phyloP scores from a whole-genome alignment of 2,888 invertebrate species.

The Apamea epomidion region DNA sequence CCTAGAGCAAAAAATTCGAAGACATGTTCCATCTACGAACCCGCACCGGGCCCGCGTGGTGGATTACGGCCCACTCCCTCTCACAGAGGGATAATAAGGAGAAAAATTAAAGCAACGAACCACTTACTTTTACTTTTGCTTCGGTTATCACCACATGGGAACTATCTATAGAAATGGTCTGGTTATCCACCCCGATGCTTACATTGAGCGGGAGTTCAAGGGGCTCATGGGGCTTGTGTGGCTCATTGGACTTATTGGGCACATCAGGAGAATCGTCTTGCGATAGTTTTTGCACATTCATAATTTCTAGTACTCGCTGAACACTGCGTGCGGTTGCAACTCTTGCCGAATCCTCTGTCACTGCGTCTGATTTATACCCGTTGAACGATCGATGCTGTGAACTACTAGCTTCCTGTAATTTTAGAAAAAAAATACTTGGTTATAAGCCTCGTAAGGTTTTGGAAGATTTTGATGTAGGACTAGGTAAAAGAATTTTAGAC shows the following conservation, averaged over 20 bases:
- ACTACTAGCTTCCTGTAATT: slow-evolving; percentile 5
- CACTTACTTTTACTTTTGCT: neutral
- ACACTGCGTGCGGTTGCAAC: neutral
- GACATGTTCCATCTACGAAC: no score
- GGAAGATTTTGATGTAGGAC: neutral
- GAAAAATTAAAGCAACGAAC: neutral
- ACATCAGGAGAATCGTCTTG: no score
- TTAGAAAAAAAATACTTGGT: neutral
- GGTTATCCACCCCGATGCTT: no score
- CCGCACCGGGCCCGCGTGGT: no score
- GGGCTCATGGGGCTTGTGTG: no score
- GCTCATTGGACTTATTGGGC: neutral
- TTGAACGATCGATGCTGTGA: neutral
- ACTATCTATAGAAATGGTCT: neutral
- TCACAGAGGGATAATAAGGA: neutral
- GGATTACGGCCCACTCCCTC: no score
- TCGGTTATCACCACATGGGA: neutral
- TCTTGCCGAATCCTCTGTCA: neutral
- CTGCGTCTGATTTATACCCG: neutral
- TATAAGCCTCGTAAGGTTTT: no score
- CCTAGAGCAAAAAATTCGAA: no score
- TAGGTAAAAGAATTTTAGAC: neutral
- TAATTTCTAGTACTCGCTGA: neutral
- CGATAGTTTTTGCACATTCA: no score
- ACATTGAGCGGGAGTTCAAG: no score